phyloP scores from a whole-genome alignment of 2,888 invertebrate genomes.

The Hipparchia semele region DNA sequence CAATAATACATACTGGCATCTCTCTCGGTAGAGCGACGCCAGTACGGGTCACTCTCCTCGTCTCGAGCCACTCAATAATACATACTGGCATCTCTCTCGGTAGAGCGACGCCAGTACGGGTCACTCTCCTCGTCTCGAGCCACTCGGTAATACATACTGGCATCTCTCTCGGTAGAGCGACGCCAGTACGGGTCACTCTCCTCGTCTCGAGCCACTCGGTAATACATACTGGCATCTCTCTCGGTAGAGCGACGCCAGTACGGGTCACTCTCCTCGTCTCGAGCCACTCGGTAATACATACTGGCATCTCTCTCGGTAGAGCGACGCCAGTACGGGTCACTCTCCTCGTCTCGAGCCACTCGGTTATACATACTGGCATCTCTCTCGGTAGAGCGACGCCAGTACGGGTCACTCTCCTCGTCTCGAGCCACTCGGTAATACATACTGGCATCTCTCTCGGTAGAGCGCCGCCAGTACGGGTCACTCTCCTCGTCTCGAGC shows the following conservation, averaged over 20 bases:
- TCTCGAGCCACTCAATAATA: slow-evolving; percentile 1
- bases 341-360: too few relatives aligned
- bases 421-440: slow-evolving; percentile 4
- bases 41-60: slow-evolving; percentile 67
- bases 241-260: slow-evolving; percentile 92
- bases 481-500: too few relatives aligned
- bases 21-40: slow-evolving; percentile 87
- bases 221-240: slow-evolving; percentile 87
- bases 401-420: neutral
- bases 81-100: slow-evolving; percentile 88
- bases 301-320: slow-evolving; percentile 90
- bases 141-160: slow-evolving; percentile 86
- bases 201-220: neutral
- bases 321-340: slow-evolving; percentile 47
- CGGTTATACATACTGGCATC: too few relatives aligned
- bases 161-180: slow-evolving; percentile 85
- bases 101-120: slow-evolving; percentile 93
- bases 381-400: neutral
- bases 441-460: slow-evolving; percentile 88
- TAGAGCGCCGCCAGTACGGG: slow-evolving; percentile 94
- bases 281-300: slow-evolving; percentile 63
- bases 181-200: slow-evolving; percentile 84
- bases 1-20: slow-evolving; percentile 87
- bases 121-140: slow-evolving; percentile 85
- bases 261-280: too few relatives aligned